Percentiles rank a stretch among this genome's conserved stretches.
These are phyloP conservation scores for Hozukius guyotensis DNA, from an alignment of 2,797 vertebrate species.

Conservation along the genomic window DNA sequence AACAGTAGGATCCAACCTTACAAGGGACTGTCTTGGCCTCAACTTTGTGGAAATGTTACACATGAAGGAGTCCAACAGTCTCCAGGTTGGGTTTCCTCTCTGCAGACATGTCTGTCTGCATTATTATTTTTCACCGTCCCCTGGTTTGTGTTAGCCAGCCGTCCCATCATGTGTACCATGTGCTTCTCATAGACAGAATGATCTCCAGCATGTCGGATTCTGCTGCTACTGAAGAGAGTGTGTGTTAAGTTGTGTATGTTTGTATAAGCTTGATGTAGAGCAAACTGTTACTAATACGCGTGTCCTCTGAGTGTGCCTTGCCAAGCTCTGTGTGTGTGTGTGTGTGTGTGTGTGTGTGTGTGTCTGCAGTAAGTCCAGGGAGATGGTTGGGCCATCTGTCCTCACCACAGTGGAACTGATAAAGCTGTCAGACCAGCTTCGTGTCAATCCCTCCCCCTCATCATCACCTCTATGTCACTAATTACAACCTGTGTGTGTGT, in stretches of 20 bases:
- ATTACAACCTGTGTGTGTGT: conserved; percentile 45
- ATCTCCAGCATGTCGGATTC: neutral
- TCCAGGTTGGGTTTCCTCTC: neutral
- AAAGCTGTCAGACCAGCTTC: conserved; percentile 60
- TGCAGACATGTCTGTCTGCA: neutral
- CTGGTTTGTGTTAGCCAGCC: neutral
- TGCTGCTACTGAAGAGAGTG: neutral
- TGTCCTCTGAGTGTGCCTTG: neutral
- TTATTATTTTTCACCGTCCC: neutral
- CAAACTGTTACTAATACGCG: neutral
- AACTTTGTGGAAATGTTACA: neutral
- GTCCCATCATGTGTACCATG: conserved; percentile 1
- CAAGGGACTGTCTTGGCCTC: neutral
- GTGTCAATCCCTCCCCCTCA: conserved; percentile 51
- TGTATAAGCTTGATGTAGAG: neutral
- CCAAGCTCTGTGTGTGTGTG: neutral
- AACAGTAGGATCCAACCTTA: neutral
- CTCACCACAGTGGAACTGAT: conserved; percentile 64
- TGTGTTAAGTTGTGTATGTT: neutral
- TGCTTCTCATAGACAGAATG: neutral
- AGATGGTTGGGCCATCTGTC: conserved; percentile 65
- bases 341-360: neutral
- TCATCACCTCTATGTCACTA: conserved; percentile 60
- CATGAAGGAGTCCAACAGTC: neutral
- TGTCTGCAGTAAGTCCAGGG: conserved; percentile 11